These are phyloP conservation scores for Athripsodes cinereus DNA, from an alignment of 2,888 invertebrate genomes.

Conservation along the genomic window DNA sequence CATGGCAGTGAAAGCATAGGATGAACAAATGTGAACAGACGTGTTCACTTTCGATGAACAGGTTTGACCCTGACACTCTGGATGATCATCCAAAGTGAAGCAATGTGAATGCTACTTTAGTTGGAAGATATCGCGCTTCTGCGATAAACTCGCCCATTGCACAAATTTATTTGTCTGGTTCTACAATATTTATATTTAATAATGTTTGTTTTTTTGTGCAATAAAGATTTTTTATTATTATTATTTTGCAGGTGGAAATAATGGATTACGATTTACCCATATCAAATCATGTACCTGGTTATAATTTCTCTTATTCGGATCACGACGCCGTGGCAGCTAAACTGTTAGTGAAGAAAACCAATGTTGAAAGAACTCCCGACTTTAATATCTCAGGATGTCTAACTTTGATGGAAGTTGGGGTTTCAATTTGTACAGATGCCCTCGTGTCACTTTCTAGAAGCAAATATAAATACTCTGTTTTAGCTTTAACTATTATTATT, in stretches of 20 bases:
- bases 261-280: constrained; percentile 60
- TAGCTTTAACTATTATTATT: background rate
- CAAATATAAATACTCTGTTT: background rate
- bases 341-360: constrained; percentile 32
- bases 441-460: constrained; percentile 33
- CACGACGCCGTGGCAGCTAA: constrained; percentile 77
- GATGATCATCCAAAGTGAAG: too few relatives aligned
- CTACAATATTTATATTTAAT: too few relatives aligned
- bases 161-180: too few relatives aligned
- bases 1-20: too few relatives aligned
- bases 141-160: too few relatives aligned
- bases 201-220: too few relatives aligned
- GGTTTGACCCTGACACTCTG: too few relatives aligned
- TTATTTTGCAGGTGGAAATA: constrained; percentile 38
- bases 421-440: constrained; percentile 55
- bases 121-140: too few relatives aligned
- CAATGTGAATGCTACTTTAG: too few relatives aligned
- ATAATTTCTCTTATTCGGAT: constrained; percentile 77
- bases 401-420: constrained; percentile 49
- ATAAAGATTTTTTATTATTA: too few relatives aligned
- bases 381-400: constrained; percentile 11
- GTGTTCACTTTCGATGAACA: too few relatives aligned
- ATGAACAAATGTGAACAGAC: too few relatives aligned
- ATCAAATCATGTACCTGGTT: constrained; percentile 64
- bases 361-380: background rate